A percentile compares a stretch with the other conserved stretches of the same genome.
Evolutionary conservation across 2,797 vertebrate species (phyloP).

Genomic region (Phataginus tetradactyla): DNA sequence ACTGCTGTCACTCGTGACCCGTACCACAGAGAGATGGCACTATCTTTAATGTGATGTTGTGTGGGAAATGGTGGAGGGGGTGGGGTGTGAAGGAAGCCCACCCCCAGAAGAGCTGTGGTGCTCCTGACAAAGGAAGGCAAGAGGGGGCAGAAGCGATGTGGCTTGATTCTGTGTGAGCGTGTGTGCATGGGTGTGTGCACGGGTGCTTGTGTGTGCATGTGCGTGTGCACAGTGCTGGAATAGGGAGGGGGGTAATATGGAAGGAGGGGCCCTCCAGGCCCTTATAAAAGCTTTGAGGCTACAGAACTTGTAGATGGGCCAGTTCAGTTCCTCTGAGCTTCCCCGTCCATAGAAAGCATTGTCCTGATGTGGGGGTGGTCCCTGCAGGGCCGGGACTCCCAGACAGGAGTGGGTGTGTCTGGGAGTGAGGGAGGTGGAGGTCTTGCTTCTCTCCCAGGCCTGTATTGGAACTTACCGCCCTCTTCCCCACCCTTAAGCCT

Average conservation of each 20-base stretch:
- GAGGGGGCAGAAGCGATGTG: not conserved
- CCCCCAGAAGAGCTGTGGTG: not conserved
- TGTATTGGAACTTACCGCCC: not conserved
- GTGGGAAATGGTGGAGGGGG: not conserved
- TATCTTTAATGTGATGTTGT: not conserved
- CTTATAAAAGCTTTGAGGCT: not conserved
- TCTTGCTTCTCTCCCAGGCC: not conserved
- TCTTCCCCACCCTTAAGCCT: not conserved
- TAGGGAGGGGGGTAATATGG: not conserved
- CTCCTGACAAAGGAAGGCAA: not conserved
- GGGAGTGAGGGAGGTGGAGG: not conserved
- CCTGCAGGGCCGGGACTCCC: too few species aligned
- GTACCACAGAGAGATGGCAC: not conserved
- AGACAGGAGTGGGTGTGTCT: not conserved
- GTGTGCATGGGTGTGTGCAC: accelerated
- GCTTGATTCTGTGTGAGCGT: not conserved
- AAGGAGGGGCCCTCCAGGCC: not conserved
- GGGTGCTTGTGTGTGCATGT: accelerated
- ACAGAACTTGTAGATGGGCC: not conserved
- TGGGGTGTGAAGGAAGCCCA: not conserved
- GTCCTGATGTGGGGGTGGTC: not conserved
- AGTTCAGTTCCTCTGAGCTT: not conserved
- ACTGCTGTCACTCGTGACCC: not conserved
- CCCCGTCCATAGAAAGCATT: accelerated
- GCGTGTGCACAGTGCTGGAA: not conserved